Percentiles rank a stretch among this genome's conserved stretches.
These are phyloP conservation scores for Nesogale talazaci DNA, from an alignment of 2,113 vertebrate genomes.

Conservation along the genomic window DNA sequence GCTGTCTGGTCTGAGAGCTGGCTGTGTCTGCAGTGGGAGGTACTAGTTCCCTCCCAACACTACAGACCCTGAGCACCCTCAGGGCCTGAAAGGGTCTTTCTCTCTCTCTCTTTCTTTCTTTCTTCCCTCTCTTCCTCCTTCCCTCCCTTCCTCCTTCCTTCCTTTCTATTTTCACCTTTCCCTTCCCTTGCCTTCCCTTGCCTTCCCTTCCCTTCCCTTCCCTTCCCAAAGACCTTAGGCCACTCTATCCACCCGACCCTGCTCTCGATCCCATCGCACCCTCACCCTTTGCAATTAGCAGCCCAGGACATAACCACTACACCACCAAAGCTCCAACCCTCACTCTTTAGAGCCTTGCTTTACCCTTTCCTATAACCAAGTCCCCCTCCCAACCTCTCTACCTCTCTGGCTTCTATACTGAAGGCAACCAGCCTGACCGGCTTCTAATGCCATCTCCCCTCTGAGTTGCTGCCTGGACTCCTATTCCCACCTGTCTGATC, in stretches of 20 bases:
- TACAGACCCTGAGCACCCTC: no score
- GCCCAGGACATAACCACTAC: no score
- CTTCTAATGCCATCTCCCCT: neutral
- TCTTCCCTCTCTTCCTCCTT: no score
- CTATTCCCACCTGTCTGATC: neutral
- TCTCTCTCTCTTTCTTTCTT: neutral
- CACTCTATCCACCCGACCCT: neutral
- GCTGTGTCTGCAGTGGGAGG: no score
- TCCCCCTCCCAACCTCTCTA: neutral
- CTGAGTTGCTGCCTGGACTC: neutral
- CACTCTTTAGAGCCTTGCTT: no score
- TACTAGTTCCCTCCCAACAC: no score
- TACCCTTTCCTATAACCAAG: neutral
- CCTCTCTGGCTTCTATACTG: neutral
- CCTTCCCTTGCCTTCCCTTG: neutral
- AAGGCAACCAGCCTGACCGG: neutral
- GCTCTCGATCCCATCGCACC: rapidly evolving
- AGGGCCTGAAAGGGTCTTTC: neutral
- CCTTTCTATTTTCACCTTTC: no score
- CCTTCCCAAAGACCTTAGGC: neutral
- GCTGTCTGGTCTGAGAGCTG: no score
- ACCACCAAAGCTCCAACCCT: no score
- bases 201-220: neutral
- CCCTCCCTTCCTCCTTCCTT: no score
- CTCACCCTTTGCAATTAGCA: no score